These are phyloP conservation scores for Phycodurus eques DNA, from an alignment of 2,113 vertebrate species.

Conservation along the genomic window DNA sequence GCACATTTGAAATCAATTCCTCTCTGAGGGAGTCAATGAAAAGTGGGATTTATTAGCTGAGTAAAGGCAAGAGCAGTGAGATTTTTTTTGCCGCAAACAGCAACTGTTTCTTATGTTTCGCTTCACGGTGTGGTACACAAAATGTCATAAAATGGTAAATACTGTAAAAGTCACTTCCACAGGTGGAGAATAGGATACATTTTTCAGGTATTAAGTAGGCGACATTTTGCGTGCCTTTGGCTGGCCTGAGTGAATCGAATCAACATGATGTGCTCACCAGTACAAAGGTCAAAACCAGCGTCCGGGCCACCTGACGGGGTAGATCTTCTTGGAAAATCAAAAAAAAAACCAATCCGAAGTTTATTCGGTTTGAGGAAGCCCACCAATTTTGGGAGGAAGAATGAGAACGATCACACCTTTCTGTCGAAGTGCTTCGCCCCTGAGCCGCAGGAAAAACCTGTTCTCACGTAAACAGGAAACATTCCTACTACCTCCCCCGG, in stretches of 20 bases:
- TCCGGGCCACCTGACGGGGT: constrained; percentile 5
- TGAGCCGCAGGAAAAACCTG: constrained; percentile 43
- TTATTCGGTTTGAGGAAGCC: background rate
- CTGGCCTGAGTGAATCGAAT: background rate
- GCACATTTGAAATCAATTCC: background rate
- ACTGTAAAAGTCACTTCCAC: background rate
- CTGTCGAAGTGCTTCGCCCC: background rate
- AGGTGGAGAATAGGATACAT: background rate
- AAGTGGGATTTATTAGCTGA: background rate
- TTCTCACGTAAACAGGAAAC: constrained; percentile 58
- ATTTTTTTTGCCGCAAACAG: background rate
- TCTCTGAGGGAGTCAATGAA: background rate
- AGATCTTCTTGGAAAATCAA: background rate
- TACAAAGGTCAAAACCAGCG: constrained; percentile 50
- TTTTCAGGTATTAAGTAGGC: background rate
- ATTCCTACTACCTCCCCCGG: constrained; percentile 14
- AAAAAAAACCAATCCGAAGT: background rate
- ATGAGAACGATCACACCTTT: constrained; percentile 27
- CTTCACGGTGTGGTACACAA: background rate
- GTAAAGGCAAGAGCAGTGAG: background rate
- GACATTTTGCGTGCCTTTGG: background rate
- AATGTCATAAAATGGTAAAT: background rate
- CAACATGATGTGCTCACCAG: constrained; percentile 13
- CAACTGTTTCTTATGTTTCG: background rate
- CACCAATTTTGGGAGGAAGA: background rate